These are phyloP conservation scores for Chrysina gloriosa DNA, from an alignment of 2,888 invertebrate genomes.

Conservation along the genomic window DNA sequence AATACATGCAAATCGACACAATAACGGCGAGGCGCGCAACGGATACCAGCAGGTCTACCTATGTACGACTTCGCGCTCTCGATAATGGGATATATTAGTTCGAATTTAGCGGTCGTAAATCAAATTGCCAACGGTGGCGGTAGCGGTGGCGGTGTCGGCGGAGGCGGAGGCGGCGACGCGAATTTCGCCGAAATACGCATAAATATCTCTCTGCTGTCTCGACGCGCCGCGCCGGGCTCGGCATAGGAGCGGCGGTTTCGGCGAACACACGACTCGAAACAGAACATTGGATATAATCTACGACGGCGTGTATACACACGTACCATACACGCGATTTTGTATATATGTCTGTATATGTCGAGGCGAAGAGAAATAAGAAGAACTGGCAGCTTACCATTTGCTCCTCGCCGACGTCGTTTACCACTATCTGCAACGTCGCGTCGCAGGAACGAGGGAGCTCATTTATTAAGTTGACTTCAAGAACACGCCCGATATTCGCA, in stretches of 20 bases:
- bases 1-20: background rate
- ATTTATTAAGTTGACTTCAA: slow-evolving; percentile 43
- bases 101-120: slow-evolving; percentile 57
- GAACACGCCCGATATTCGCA: slow-evolving; percentile 44
- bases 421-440: background rate
- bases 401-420: slow-evolving; percentile 34
- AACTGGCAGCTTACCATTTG: too few species aligned
- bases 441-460: slow-evolving; percentile 34
- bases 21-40: too few species aligned
- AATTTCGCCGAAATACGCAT: slow-evolving; percentile 55
- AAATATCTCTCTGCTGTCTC: slow-evolving; percentile 54
- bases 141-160: slow-evolving; percentile 54
- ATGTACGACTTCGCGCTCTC: slow-evolving; percentile 43
- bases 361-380: too few species aligned
- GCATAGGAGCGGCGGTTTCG: slow-evolving; percentile 37
- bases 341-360: too few species aligned
- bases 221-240: too few species aligned
- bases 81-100: slow-evolving; percentile 57
- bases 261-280: slow-evolving; percentile 26
- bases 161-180: slow-evolving; percentile 52
- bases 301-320: slow-evolving; percentile 37
- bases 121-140: slow-evolving; percentile 56
- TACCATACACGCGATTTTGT: too few species aligned
- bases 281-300: slow-evolving; percentile 48
- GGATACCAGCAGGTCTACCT: background rate